Evolutionary conservation across 2,888 invertebrate species (phyloP), one percentile per base, ranked within the genome.

Genomic region (Flabesymbios commensalis): DNA sequence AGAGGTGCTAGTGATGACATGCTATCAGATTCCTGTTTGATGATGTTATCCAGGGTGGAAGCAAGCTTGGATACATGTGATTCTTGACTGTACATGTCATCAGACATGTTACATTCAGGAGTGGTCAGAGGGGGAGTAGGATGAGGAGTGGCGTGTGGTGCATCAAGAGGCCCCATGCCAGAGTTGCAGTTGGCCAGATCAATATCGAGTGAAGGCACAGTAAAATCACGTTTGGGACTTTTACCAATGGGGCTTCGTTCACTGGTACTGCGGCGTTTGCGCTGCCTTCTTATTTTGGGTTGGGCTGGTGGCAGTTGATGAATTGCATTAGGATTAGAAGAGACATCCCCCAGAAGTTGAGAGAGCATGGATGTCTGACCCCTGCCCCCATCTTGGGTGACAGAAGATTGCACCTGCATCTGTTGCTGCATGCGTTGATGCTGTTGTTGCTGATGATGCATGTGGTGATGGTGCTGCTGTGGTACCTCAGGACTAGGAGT

Each of bases 141-240:
- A 22, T 24, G 52, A 26, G 31, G 10, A 19, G 19, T 29, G 57
- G 24, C 33, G 49, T 19, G 43, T 10, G 29, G 22, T 31, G 14
- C 31, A 2, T 4, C 14, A 24, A 19, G 7, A 22, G 7, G n/a
- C n/a, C 10, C 17, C n/a, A 10, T 22, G 14, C 24, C 17, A 22
- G 14, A 14, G 39, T n/a, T n/a, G 39, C 39, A 36, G 39, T n/a
- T n/a, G 7, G 45, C 24, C 45, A 45, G 7, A 26, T 10, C 55
- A 36, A 14, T 36, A 36, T 10, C n/a, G 10, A 36, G 10, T 14
- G 39, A 36, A 10, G 39, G 14, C 39, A 10, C 39, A n/a, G 39
- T n/a, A 36, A 36, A 36, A 36, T 36, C 39, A 36, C n/a, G n/a
- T n/a, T n/a, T n/a, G 1, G 82, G 81, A 66, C 80, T 80, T 57